Evolutionary conservation across 2,888 invertebrate genomes (phyloP), one percentile per base, ranked within the genome.

Genomic region (Scaptomyza flava): DNA sequence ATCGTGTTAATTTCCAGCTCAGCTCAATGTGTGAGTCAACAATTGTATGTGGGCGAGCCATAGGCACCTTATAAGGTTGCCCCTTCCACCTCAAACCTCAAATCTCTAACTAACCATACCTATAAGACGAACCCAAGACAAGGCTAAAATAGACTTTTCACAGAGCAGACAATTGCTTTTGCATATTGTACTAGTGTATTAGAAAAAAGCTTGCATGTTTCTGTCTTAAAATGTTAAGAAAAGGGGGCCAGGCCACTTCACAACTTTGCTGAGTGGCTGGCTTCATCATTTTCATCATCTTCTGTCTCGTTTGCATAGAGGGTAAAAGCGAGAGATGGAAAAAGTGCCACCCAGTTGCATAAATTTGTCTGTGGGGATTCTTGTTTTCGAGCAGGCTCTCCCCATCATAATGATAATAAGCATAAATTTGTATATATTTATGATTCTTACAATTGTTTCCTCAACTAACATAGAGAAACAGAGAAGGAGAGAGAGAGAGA

Each of bases 351-450:
- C 81, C 87, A 81, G 75, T 87, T 81, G 81, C 87, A 81, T 81
- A 87, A 74, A 78, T 79, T 79, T 59, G 50, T 20, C 8, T 23
- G 38, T 34, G 17, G 56, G 23, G 43, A 41, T 36, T 53, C 17
- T 30, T 8, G 33, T 33, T 33, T 33, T 9, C 7, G 57, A 23
- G 46, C 14, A 14, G 47, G 14, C 14, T 20, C 34, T 20, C 58
- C 31, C 38, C 14, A 38, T 41, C 41, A 41, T 41, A 17, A 41
- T 9, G 17, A 36, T 66, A 63, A 76, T 71, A 76, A 71, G 62
- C 77, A 83, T 80, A 83, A 79, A 82, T 82, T 81, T 82, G 77
- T 85, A 72, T 83, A 83, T 85, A 82, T 79, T 79, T 72, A 79
- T 82, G 70, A 84, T 81, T 69, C 61, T 51, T 68, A 61, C 50